Percentiles rank a stretch among this genome's conserved stretches.
Evolutionary conservation across 1,140 invertebrate genomes (phyloP).

Genomic region (Nixonia krombeini): DNA sequence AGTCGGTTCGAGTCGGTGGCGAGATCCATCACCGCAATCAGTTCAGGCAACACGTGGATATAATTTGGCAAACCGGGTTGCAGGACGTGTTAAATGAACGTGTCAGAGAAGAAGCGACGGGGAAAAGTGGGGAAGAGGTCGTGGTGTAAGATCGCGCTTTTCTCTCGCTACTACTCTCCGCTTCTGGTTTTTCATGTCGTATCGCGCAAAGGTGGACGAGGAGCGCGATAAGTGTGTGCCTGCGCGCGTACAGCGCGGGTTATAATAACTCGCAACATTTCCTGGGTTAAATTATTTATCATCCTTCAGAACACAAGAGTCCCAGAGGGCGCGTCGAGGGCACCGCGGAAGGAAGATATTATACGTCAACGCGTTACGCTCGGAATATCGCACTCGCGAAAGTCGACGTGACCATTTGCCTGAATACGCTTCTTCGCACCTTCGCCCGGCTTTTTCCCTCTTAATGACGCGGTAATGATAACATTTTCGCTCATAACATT

Average conservation of each 20-base stretch:
- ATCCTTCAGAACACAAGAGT: slow-evolving; percentile 30
- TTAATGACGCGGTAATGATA: no score
- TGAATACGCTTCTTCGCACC: slow-evolving; percentile 6
- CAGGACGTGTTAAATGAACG: slow-evolving; percentile 21
- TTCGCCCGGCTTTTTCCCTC: background rate
- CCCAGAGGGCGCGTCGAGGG: slow-evolving; percentile 21
- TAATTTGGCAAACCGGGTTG: slow-evolving; percentile 5
- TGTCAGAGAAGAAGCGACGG: slow-evolving; percentile 1
- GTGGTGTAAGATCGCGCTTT: slow-evolving; percentile 13
- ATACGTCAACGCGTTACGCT: slow-evolving; percentile 35
- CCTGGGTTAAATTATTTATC: slow-evolving; percentile 58
- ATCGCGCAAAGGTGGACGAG: slow-evolving; percentile 10
- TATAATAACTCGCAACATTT: slow-evolving; percentile 57
- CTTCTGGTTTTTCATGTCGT: slow-evolving; percentile 8
- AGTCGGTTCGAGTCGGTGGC: no score
- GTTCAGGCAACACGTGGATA: background rate
- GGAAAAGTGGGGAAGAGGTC: slow-evolving; percentile 26
- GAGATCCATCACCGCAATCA: no score
- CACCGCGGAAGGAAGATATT: slow-evolving; percentile 51
- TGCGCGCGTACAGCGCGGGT: slow-evolving; percentile 5
- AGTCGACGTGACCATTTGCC: slow-evolving; percentile 22
- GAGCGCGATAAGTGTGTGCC: slow-evolving; percentile 19
- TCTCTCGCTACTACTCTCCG: no score
- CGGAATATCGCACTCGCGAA: slow-evolving; percentile 18
- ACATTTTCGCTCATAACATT: no score